Evolutionary conservation across 2,888 invertebrate species (phyloP).

Genomic region (Perizoma flavofasciatum): DNA sequence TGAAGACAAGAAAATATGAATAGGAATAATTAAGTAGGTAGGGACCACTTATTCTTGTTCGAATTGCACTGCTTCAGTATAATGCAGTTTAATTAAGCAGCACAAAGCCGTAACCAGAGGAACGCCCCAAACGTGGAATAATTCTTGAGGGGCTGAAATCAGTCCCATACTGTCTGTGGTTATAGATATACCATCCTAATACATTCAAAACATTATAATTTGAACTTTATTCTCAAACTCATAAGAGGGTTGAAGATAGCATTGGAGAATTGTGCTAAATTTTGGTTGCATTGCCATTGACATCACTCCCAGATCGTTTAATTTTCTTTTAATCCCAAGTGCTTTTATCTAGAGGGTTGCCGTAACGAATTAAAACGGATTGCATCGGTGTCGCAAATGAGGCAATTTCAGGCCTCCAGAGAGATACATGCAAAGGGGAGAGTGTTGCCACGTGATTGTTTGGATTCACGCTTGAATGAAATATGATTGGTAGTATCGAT

Average conservation of each 20-base stretch:
- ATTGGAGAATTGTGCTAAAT: conserved; percentile 30
- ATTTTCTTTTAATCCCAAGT: conserved; percentile 82
- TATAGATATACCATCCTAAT: conserved; percentile 35
- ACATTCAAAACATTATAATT: conserved; percentile 26
- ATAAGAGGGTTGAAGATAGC: conserved; percentile 36
- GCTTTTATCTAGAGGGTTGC: conserved; percentile 77
- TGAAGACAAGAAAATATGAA: conserved; percentile 14
- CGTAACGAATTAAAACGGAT: conserved; percentile 80
- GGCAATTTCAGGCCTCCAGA: conserved; percentile 77
- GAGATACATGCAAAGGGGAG: conserved; percentile 59
- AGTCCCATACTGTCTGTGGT: conserved; percentile 61
- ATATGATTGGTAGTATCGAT: conserved; percentile 49
- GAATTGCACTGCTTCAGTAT: conserved; percentile 65
- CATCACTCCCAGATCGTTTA: conserved; percentile 74
- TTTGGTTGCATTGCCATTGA: conserved; percentile 65
- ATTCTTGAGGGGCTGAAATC: conserved; percentile 74
- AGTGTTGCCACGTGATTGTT: conserved; percentile 56
- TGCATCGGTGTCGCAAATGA: conserved; percentile 81
- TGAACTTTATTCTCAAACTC: conserved; percentile 34
- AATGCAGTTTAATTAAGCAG: conserved; percentile 79
- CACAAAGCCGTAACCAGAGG: conserved; percentile 78
- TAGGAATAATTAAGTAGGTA: conserved; percentile 23
- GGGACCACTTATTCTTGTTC: conserved; percentile 28
- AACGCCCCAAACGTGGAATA: conserved; percentile 79
- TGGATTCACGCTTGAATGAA: conserved; percentile 55